Evolutionary conservation across 2,797 vertebrate genomes (phyloP).

Genomic region (Fistularia commersonii): DNA sequence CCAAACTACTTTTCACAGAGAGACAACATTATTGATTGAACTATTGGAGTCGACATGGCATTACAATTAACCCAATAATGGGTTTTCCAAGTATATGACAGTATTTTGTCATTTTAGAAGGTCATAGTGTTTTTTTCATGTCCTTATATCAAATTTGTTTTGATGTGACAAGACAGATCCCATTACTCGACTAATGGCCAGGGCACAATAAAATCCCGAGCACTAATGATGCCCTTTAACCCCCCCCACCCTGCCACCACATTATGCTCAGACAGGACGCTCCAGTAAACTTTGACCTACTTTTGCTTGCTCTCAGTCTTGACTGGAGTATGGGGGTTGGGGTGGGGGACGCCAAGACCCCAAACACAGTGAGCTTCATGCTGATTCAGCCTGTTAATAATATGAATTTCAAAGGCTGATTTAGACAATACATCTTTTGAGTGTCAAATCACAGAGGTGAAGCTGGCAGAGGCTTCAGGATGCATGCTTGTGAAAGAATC

Average conservation of each 20-base stretch:
- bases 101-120: no score
- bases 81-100: no score
- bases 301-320: conserved; percentile 51
- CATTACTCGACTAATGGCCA: neutral
- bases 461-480: conserved; percentile 41
- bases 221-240: conserved; percentile 18
- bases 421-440: conserved; percentile 57
- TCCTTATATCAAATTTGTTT: neutral
- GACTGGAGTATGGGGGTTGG: neutral
- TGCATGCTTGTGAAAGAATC: conserved; percentile 29
- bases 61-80: no score
- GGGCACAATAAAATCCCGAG: conserved; percentile 7
- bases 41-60: no score
- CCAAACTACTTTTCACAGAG: no score
- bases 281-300: conserved; percentile 73
- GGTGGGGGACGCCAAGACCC: conserved; percentile 20
- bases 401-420: conserved; percentile 53
- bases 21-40: no score
- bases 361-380: conserved; percentile 30
- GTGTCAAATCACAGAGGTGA: conserved; percentile 34
- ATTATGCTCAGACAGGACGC: conserved; percentile 64
- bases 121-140: neutral
- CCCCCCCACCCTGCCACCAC: conserved; percentile 28
- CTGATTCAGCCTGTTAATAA: conserved; percentile 42
- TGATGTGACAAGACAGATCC: neutral